Evolutionary conservation across 1,140 invertebrate species (phyloP).

Genomic region (Drosophila pallidifrons): DNA sequence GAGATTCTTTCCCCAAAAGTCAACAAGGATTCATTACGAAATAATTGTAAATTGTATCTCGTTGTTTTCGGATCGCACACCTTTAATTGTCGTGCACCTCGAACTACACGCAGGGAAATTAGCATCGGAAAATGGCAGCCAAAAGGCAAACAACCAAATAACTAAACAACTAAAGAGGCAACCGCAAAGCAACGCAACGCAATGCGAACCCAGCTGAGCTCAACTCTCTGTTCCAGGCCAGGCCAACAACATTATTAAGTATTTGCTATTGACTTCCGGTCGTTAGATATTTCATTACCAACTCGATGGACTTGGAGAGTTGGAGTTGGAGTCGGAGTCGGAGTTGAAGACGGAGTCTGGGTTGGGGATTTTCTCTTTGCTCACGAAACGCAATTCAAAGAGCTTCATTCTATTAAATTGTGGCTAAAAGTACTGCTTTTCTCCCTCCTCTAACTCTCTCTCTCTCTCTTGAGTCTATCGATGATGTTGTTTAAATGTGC

Average conservation of each 20-base stretch:
- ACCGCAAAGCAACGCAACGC: constrained; percentile 57
- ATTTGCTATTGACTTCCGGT: constrained; percentile 83
- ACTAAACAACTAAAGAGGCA: constrained; percentile 44
- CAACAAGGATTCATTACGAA: not conserved
- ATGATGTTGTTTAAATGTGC: constrained; percentile 33
- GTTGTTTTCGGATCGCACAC: constrained; percentile 10
- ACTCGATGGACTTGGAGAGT: constrained; percentile 43
- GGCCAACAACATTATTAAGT: constrained; percentile 79
- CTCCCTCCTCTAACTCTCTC: not conserved
- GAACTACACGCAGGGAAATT: constrained; percentile 57
- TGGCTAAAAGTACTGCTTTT: not conserved
- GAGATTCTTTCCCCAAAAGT: not conserved
- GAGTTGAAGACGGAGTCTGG: constrained; percentile 21
- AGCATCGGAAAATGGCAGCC: constrained; percentile 58
- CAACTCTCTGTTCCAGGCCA: not conserved
- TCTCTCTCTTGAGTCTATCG: not conserved
- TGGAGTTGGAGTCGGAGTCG: constrained; percentile 22
- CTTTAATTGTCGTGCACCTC: constrained; percentile 52
- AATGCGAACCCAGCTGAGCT: not conserved
- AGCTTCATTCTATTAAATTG: constrained; percentile 62
- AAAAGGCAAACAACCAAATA: constrained; percentile 47
- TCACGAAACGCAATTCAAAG: constrained; percentile 24
- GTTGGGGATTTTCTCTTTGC: constrained; percentile 17
- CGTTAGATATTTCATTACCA: constrained; percentile 84
- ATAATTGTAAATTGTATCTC: not conserved